Evolutionary conservation across 2,113 vertebrate genomes (phyloP).

Genomic region (Lipophrys pholis): DNA sequence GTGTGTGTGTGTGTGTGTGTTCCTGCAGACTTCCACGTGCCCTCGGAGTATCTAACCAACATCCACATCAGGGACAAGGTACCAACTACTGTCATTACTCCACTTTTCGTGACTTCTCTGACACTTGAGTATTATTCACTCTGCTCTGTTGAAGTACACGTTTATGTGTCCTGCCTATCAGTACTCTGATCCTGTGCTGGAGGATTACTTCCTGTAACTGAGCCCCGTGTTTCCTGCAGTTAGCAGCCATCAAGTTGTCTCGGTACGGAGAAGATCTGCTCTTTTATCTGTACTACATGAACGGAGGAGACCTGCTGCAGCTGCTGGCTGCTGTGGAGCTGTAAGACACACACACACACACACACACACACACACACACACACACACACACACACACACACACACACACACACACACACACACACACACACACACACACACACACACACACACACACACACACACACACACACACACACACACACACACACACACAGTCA

Average conservation of each 20-base stretch:
- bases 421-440: neutral
- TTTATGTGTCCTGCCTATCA: neutral
- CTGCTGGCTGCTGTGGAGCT: slow-evolving; percentile 99
- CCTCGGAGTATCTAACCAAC: slow-evolving; percentile 99
- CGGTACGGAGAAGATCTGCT: slow-evolving; percentile 99
- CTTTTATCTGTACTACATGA: slow-evolving; percentile 99
- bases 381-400: neutral
- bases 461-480: slow-evolving; percentile 3
- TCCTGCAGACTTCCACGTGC: slow-evolving; percentile 97
- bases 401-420: neutral
- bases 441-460: slow-evolving; percentile 39
- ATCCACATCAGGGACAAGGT: slow-evolving; percentile 99
- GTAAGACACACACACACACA: slow-evolving; percentile 80
- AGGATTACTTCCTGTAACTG: too few species aligned
- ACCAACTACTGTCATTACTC: neutral
- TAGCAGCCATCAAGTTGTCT: slow-evolving; percentile 98
- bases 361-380: neutral
- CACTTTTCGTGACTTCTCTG: too few species aligned
- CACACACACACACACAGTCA: neutral
- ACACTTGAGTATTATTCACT: too few species aligned
- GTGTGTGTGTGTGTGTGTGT: too few species aligned
- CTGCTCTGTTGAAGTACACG: neutral
- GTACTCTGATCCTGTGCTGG: neutral
- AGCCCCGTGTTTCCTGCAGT: slow-evolving; percentile 75
- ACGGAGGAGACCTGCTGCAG: slow-evolving; percentile 98